A percentile compares a stretch with the other conserved stretches of the same genome.
Evolutionary conservation across 1,140 invertebrate species (phyloP).

Genomic region (Solen grandis): DNA sequence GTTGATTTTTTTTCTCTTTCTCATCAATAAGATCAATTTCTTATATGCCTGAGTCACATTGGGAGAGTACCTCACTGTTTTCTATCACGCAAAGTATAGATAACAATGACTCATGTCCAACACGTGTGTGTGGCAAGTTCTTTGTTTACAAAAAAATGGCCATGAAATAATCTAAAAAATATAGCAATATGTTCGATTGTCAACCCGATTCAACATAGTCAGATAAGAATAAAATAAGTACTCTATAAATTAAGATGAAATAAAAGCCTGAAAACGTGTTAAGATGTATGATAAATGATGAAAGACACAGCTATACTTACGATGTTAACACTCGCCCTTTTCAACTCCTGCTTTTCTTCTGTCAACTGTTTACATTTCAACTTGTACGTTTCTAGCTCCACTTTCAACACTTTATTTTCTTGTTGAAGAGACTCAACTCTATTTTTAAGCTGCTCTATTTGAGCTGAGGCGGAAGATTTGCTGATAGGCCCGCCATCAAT

Average conservation of each 20-base stretch:
- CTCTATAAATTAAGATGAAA: neutral
- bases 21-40: too few species aligned
- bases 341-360: slow-evolving; percentile 95
- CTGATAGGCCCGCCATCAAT: slow-evolving; percentile 90
- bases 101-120: too few species aligned
- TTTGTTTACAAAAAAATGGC: slow-evolving; percentile 2
- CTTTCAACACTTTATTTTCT: slow-evolving; percentile 97
- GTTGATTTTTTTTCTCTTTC: too few species aligned
- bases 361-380: slow-evolving; percentile 95
- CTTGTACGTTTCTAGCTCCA: slow-evolving; percentile 98
- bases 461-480: slow-evolving; percentile 73
- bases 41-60: too few species aligned
- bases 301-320: slow-evolving; percentile 83
- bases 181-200: too few species aligned
- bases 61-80: too few species aligned
- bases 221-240: neutral
- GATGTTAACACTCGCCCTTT: slow-evolving; percentile 98
- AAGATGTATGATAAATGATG: neutral
- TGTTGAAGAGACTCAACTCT: slow-evolving; percentile 97
- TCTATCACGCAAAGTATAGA: too few species aligned
- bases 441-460: slow-evolving; percentile 92
- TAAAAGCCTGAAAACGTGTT: neutral
- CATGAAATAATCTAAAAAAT: neutral
- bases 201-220: neutral
- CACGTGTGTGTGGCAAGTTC: neutral